A percentile compares a stretch with the other conserved stretches of the same genome.
Evolutionary conservation across 2,113 vertebrate species (phyloP).

Genomic region (Bubo bubo): DNA sequence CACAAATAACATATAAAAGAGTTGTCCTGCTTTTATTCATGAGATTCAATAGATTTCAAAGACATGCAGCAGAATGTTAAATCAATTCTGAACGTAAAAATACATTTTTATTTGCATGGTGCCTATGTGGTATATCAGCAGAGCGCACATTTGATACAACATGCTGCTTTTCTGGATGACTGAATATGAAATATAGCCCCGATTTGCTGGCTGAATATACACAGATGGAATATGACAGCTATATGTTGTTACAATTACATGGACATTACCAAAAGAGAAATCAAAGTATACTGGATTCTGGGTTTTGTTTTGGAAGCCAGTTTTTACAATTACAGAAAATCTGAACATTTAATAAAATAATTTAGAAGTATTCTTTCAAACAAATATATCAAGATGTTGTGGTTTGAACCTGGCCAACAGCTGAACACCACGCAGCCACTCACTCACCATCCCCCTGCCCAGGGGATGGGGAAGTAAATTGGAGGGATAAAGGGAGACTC

Average conservation of each 20-base stretch:
- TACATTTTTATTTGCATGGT: background rate
- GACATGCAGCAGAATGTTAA: background rate
- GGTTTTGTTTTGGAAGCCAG: background rate
- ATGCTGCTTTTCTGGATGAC: slow-evolving; percentile 9
- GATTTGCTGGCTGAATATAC: background rate
- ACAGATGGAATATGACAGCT: background rate
- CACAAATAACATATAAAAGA: background rate
- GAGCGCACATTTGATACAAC: background rate
- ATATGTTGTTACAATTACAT: background rate
- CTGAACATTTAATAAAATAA: background rate
- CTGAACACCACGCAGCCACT: too few relatives aligned
- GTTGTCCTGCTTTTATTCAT: background rate
- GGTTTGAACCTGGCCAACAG: too few relatives aligned
- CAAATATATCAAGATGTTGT: background rate
- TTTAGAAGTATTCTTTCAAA: background rate
- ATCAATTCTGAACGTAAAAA: slow-evolving; percentile 29
- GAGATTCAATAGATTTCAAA: background rate
- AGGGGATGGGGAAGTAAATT: too few relatives aligned
- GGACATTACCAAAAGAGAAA: background rate
- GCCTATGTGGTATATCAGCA: background rate
- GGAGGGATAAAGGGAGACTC: too few relatives aligned
- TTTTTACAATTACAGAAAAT: background rate
- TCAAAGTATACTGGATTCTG: background rate
- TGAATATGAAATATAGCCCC: background rate
- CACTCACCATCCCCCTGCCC: too few relatives aligned